Base-by-base conservation (phyloP, 2,888 invertebrate genomes). In the Crocallis elinguaria region DNA sequence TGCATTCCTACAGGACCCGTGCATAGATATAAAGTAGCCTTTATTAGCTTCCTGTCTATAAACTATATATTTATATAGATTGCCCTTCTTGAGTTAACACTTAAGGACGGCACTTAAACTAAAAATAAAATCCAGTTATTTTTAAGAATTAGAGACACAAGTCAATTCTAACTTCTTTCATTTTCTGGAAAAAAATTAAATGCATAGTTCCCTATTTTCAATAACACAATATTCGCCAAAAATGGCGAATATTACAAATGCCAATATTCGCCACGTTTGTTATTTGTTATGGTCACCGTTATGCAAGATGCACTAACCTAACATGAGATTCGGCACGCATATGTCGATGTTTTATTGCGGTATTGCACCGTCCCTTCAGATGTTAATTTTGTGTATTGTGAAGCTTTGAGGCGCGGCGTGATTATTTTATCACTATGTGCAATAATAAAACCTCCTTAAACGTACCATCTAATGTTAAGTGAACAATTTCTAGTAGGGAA, bases 221-320 rank as follows among this genome's bases (percentile, higher is more conserved):
- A 27, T 27, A 27, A 27, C 27, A 27, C 11, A 27, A 11, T 27
- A 27, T 27, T 27, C n/a, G 2, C 11, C 27, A 23, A 6, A 23
- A 23, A 23, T 27, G 2, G 19, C 19, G 19, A 14, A 33, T 19
- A 8, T 3, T 5, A 1, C 23, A 36, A 68, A 73, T 80, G 78
- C 79, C 76, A 79, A 78, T 80, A 80, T 79, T 77, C 71, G 72
- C 68, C 60, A 70, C 72, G 71, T 77, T 74, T 76, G 53, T 48
- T 53, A 36, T 74, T 71, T 61, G 66, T 72, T 71, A 76, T 79
- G 77, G 79, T 71, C 76, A 29, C 77, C 19, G 25, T 75, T 60
- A 57, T 49, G 53, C 57, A 69, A 71, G 57, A 57, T 45, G 56
- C 53, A 53, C 67, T 71, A 75, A 77, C 75, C 76, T 43, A 72